Percentiles rank a stretch among this genome's conserved stretches.
Conservation (phyloP, 2,113 vertebrate genomes). For the Engystomops pustulosus region DNA sequence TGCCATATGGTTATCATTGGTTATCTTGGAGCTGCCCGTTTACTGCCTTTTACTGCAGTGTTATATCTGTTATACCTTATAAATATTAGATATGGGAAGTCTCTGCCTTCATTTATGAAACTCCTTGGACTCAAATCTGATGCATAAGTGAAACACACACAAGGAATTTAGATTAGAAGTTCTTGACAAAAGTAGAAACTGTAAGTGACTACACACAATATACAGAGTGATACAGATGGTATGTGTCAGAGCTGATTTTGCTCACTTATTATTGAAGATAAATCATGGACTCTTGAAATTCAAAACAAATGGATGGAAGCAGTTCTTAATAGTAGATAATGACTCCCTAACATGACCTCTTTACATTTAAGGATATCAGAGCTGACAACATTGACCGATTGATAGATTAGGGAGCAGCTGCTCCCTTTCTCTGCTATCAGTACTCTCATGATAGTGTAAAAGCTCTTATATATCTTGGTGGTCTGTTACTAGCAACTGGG, state of each 20-base stretch:
- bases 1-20: too few species aligned
- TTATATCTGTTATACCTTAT: background rate
- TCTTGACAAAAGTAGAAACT: background rate
- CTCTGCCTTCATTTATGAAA: too few species aligned
- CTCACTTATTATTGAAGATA: background rate
- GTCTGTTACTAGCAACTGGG: too few species aligned
- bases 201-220: background rate
- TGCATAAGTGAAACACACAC: background rate
- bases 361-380: background rate
- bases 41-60: background rate
- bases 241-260: conserved; percentile 1
- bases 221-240: background rate
- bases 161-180: background rate
- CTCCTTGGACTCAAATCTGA: background rate
- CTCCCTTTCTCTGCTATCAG: background rate
- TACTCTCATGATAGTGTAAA: background rate
- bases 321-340: background rate
- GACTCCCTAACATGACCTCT: background rate
- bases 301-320: background rate
- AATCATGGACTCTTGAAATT: background rate
- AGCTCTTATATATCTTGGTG: background rate
- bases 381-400: background rate
- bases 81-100: background rate
- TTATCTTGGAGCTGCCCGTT: too few species aligned
- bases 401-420: background rate